These are phyloP conservation scores for Meleagris gallopavo DNA, from an alignment of 2,113 vertebrate species.

Conservation along the genomic window DNA sequence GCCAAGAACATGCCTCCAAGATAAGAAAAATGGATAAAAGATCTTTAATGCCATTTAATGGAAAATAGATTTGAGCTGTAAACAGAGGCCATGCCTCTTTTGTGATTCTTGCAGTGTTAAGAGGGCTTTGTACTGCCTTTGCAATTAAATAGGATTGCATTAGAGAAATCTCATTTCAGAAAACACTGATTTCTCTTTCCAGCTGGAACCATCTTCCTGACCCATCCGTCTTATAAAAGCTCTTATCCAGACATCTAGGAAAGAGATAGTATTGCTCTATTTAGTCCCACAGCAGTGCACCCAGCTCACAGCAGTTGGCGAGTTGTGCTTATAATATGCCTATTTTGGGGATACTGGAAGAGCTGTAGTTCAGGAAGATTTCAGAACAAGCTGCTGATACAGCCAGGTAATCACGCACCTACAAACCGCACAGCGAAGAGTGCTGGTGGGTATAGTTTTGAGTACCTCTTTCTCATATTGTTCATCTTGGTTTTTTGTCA, in stretches of 20 bases:
- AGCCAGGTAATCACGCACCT: not conserved
- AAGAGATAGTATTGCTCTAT: not conserved
- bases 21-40: conserved; percentile 11
- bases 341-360: not conserved
- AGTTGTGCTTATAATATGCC: not conserved
- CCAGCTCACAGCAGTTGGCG: not conserved
- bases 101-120: not conserved
- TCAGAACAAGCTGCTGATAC: not conserved
- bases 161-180: conserved; percentile 17
- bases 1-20: conserved; percentile 23
- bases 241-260: not conserved
- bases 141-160: conserved; percentile 21
- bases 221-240: not conserved
- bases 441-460: rapidly evolving
- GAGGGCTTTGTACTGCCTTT: conserved; percentile 9
- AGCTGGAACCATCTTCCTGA: not conserved
- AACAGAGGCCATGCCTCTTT: conserved; percentile 26
- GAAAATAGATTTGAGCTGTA: conserved; percentile 44
- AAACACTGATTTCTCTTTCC: not conserved
- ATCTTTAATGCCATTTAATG: conserved; percentile 21
- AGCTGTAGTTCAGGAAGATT: not conserved
- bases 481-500: not conserved
- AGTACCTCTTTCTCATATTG: not conserved
- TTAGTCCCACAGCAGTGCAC: not conserved
- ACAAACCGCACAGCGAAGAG: not conserved